Evolutionary conservation across 2,113 vertebrate species (phyloP), one percentile per base, ranked within the genome.

Genomic region (Acrocephalus kingi): DNA sequence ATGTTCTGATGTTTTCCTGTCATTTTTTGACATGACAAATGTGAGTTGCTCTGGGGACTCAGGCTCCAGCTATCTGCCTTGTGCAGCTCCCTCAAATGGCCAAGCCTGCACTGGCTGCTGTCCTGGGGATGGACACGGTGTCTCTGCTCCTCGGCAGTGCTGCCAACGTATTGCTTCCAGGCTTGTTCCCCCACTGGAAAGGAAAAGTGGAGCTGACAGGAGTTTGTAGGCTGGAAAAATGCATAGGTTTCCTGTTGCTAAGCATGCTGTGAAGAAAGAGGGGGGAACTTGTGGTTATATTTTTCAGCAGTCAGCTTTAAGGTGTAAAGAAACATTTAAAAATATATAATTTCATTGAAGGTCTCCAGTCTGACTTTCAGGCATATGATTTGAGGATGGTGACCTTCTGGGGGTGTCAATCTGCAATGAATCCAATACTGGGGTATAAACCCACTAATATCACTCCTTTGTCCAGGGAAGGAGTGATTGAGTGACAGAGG

Each of bases 361-460:
- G 11, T 82, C 28, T 82, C 11, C 35, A 37, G 27, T 68, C 24
- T 69, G 41, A 23, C 24, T 41, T 90, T 37, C 19, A 41, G 37
- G 11, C 0, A 0, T 18, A 13, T 4, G 7, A 48, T 68, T 58
- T 48, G 74, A 77, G 23, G 13, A 52, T 56, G 20, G 6, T 56
- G 41, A 75, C 4, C 5, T 37, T 59, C 37, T 19, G 37, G 17
- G 12, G 5, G 19, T 23, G 10, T 45, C 54, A 59, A 5, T 71
- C 56, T 82, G 41, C 51, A 58, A 22, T 24, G 35, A 45, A 14
- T 67, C 21, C 35, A 55, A 28, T 24, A n/a, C 13, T 56, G 49
- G 19, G 5, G 1, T 78, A 61, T 54, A 73, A 82, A 67, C 13
- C 5, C 9, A 51, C 15, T 48, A 45, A 37, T 41, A 39, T 11